Percentiles rank a stretch among this genome's conserved stretches.
Conservation (phyloP, 2,113 vertebrate species). For the Abramis brama region DNA sequence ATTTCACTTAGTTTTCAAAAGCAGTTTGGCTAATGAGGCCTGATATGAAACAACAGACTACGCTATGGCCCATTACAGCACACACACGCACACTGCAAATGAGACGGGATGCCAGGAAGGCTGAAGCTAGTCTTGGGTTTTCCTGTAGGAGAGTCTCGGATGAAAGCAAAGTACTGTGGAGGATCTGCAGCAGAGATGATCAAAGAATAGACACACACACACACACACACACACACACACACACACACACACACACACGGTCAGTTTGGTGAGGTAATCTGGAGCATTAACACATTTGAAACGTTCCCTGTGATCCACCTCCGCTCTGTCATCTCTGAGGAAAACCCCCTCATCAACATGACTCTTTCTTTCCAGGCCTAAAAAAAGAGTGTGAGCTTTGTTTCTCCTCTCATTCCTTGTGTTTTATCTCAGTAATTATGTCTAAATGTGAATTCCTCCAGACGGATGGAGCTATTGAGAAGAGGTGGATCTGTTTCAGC, state of each 20-base stretch:
- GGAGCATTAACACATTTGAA: constrained; percentile 32
- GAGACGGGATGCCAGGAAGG: constrained; percentile 24
- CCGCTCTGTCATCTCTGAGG: constrained; percentile 72
- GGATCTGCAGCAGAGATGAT: background rate
- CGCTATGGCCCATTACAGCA: constrained; percentile 33
- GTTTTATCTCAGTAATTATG: constrained; percentile 74
- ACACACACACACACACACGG: background rate
- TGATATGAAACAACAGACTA: constrained; percentile 46
- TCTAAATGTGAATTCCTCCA: constrained; percentile 67
- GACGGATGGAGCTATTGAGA: constrained; percentile 62
- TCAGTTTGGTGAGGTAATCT: constrained; percentile 30
- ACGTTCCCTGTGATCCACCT: constrained; percentile 64
- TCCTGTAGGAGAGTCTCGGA: constrained; percentile 4
- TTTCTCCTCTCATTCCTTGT: constrained; percentile 67
- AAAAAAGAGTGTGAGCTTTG: constrained; percentile 68
- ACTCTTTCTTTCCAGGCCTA: constrained; percentile 66
- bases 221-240: background rate
- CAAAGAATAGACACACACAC: background rate
- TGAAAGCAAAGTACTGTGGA: background rate
- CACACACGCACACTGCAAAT: background rate
- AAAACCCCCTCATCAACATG: constrained; percentile 73
- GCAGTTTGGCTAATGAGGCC: constrained; percentile 45
- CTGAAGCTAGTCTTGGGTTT: background rate
- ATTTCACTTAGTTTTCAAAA: constrained; percentile 42
- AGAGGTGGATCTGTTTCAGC: constrained; percentile 50